These are phyloP conservation scores for Dolichoris vasculosae DNA, from an alignment of 1,140 invertebrate species.

Conservation along the genomic window DNA sequence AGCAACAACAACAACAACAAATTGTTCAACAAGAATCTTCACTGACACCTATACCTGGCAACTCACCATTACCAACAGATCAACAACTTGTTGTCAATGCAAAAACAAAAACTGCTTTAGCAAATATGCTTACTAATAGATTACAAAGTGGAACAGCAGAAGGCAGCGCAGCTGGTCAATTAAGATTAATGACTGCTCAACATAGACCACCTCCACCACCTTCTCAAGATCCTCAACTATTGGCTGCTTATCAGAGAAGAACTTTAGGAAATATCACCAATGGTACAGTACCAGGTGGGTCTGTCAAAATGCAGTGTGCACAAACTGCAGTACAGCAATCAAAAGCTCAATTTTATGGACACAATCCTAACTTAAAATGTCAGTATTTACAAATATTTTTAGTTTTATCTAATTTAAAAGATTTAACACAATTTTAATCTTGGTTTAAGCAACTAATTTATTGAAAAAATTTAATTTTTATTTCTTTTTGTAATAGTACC, in stretches of 20 bases:
- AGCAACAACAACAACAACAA: conserved; percentile 68
- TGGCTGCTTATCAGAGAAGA: conserved; percentile 72
- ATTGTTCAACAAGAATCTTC: conserved; percentile 64
- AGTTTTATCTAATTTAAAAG: background rate
- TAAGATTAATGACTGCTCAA: conserved; percentile 87
- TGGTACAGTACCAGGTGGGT: conserved; percentile 65
- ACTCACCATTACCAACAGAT: conserved; percentile 69
- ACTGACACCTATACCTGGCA: conserved; percentile 66
- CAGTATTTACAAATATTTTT: conserved; percentile 52
- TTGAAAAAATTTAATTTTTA: background rate
- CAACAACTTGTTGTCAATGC: conserved; percentile 84
- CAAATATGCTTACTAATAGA: conserved; percentile 94
- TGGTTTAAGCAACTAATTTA: background rate
- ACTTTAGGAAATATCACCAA: conserved; percentile 75
- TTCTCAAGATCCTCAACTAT: conserved; percentile 70
- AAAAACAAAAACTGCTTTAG: conserved; percentile 95
- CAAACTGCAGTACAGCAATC: conserved; percentile 75
- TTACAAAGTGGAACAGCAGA: conserved; percentile 80
- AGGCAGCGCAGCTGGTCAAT: conserved; percentile 81
- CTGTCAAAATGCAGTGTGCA: conserved; percentile 74
- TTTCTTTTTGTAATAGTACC: conserved; percentile 80
- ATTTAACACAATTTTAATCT: background rate
- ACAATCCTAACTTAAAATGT: conserved; percentile 89
- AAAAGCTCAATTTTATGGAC: conserved; percentile 86
- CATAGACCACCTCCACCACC: conserved; percentile 78